Percentiles rank a stretch among this genome's conserved stretches.
Evolutionary conservation across 2,113 vertebrate genomes (phyloP).

Genomic region (Falco punctatus): DNA sequence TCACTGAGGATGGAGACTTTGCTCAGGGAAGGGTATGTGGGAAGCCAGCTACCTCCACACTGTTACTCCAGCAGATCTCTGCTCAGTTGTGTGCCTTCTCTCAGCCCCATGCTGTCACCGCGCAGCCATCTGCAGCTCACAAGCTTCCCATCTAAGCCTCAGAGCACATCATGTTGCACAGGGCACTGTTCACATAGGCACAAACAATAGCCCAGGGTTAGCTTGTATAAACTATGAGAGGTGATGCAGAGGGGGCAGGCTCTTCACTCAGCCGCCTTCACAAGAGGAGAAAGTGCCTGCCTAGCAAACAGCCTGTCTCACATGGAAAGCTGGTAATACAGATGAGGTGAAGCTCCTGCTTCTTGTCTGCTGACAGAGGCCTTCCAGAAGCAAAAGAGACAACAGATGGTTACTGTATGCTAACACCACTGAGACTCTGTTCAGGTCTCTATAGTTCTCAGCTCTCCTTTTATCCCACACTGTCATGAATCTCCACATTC

Average conservation of each 20-base stretch:
- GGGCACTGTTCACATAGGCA: background rate
- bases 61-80: background rate
- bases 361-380: background rate
- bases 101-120: background rate
- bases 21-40: background rate
- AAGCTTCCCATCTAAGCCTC: background rate
- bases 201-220: background rate
- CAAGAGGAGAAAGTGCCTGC: background rate
- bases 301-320: background rate
- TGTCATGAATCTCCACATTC: background rate
- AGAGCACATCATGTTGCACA: background rate
- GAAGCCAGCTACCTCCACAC: rapidly evolving
- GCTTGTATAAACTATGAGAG: background rate
- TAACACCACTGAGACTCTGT: background rate
- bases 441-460: background rate
- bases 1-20: rapidly evolving
- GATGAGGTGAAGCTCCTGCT: background rate
- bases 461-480: background rate
- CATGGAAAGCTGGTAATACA: background rate
- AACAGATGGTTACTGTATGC: background rate
- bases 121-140: background rate
- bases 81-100: background rate
- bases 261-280: background rate
- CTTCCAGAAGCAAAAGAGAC: background rate
- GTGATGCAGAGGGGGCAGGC: background rate